Percentiles rank a stretch among this genome's conserved stretches.
phyloP scores from a whole-genome alignment of 2,888 invertebrate species.

The Miltochrista miniata region DNA sequence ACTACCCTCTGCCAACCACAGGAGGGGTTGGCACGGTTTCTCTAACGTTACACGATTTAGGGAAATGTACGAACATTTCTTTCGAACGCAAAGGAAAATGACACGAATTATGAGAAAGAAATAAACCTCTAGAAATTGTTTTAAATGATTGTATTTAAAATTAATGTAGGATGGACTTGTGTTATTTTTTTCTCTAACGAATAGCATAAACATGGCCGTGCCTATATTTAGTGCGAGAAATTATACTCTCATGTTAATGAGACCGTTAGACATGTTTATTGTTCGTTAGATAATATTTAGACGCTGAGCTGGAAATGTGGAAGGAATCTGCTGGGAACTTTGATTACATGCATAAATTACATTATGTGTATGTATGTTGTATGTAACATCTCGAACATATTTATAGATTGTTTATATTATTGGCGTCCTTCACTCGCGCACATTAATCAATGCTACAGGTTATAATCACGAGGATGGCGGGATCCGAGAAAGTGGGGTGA shows the following conservation, averaged over 20 bases:
- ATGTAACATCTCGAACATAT: conserved; percentile 9
- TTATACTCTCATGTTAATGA: neutral
- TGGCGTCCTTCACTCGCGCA: conserved; percentile 16
- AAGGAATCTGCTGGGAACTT: conserved; percentile 9
- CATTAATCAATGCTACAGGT: conserved; percentile 28
- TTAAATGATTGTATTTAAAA: neutral
- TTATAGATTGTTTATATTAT: conserved; percentile 28
- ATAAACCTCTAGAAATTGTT: neutral
- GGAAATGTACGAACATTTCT: neutral
- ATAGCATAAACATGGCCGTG: neutral
- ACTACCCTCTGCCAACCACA: neutral
- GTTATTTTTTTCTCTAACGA: neutral
- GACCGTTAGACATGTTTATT: conserved; percentile 7
- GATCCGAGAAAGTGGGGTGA: too few species aligned
- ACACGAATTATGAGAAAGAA: neutral
- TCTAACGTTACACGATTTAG: neutral
- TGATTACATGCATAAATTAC: conserved; percentile 11
- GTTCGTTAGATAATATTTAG: conserved; percentile 8
- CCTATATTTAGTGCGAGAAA: neutral
- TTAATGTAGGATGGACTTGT: neutral
- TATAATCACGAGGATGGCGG: conserved; percentile 8
- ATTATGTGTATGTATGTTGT: conserved; percentile 2
- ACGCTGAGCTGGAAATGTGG: conserved; percentile 7
- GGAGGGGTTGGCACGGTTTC: conserved; percentile 6
- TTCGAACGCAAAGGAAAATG: neutral